These are phyloP conservation scores for Ernsta delagoae DNA, from an alignment of 2,888 invertebrate genomes.

Conservation along the genomic window DNA sequence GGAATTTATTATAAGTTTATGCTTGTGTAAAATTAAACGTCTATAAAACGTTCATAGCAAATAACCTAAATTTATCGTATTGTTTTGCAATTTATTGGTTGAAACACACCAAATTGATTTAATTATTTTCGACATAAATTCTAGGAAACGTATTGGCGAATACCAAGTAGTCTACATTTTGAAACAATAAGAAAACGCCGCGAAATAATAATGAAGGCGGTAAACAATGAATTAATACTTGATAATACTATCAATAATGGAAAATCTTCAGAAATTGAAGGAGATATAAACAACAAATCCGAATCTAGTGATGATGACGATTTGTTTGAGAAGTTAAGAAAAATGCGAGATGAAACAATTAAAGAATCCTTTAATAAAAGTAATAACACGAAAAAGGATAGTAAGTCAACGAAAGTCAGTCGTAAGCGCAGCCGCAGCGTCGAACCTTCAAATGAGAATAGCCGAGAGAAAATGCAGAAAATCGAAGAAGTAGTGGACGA, in stretches of 20 bases:
- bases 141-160: slow-evolving; percentile 95
- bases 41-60: too few relatives aligned
- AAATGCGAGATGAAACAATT: slow-evolving; percentile 58
- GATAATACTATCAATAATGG: slow-evolving; percentile 12
- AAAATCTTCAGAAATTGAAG: slow-evolving; percentile 28
- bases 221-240: slow-evolving; percentile 78
- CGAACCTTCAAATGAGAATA: slow-evolving; percentile 59
- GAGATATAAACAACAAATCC: slow-evolving; percentile 36
- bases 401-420: slow-evolving; percentile 47
- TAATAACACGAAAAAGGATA: slow-evolving; percentile 37
- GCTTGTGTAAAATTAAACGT: too few relatives aligned
- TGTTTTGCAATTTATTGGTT: not conserved
- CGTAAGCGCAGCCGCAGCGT: slow-evolving; percentile 68
- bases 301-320: slow-evolving; percentile 60
- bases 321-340: slow-evolving; percentile 72
- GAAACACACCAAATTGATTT: not conserved
- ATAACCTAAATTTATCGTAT: not conserved
- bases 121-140: slow-evolving; percentile 39
- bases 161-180: slow-evolving; percentile 87
- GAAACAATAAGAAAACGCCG: slow-evolving; percentile 84
- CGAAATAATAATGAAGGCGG: slow-evolving; percentile 82
- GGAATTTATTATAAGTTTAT: too few relatives aligned
- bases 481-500: slow-evolving; percentile 58
- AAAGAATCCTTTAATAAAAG: slow-evolving; percentile 14
- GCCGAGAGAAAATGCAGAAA: slow-evolving; percentile 67